phyloP scores from a whole-genome alignment of 2,888 invertebrate genomes.

The Synanthedon tipuliformis region DNA sequence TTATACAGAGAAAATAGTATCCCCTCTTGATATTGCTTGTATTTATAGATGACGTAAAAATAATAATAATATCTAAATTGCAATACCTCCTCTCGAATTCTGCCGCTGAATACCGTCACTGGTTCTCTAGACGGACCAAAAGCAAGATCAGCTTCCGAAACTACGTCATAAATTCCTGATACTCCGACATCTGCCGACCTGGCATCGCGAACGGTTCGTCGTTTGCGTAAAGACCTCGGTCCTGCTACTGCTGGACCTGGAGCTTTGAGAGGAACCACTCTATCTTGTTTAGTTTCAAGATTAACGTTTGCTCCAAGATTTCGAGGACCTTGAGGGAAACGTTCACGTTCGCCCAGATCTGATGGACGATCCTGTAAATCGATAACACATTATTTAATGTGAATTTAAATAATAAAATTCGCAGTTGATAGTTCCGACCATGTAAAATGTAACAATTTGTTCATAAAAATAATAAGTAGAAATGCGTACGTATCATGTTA shows the following conservation, averaged over 20 bases:
- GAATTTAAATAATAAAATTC: background rate
- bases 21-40: too few species aligned
- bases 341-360: constrained; percentile 71
- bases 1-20: too few species aligned
- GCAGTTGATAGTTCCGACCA: too few species aligned
- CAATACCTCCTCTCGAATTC: constrained; percentile 81
- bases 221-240: constrained; percentile 68
- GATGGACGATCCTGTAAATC: constrained; percentile 60
- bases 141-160: constrained; percentile 90
- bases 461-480: too few species aligned
- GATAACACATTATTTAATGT: background rate
- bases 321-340: constrained; percentile 84
- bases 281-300: constrained; percentile 27
- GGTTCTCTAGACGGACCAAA: constrained; percentile 89
- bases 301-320: constrained; percentile 66
- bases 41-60: too few species aligned
- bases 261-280: constrained; percentile 60
- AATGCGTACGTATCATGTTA: too few species aligned
- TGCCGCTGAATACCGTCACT: constrained; percentile 88
- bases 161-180: constrained; percentile 89
- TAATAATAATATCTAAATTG: too few species aligned
- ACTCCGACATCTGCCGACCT: constrained; percentile 91
- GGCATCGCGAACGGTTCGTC: constrained; percentile 77
- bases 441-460: too few species aligned
- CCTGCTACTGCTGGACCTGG: constrained; percentile 67